Conservation (phyloP, 92 coral and sea anemone species). For the Zoanthus sociatus region DNA sequence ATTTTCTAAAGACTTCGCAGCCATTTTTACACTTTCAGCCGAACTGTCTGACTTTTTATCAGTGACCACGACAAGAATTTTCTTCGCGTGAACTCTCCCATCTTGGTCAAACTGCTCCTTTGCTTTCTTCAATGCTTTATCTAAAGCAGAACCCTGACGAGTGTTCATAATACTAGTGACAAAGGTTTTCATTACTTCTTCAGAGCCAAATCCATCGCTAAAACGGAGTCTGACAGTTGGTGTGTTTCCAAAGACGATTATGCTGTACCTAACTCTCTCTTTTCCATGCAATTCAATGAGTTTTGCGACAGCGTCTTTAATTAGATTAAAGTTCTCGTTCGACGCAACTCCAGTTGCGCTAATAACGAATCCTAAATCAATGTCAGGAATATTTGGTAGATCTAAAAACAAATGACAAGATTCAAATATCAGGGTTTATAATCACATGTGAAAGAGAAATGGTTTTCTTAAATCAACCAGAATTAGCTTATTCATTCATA, state of each 20-base stretch:
- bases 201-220: slow-evolving; percentile 45
- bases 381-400: slow-evolving; percentile 33
- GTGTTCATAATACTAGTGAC: slow-evolving; percentile 66
- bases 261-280: slow-evolving; percentile 45
- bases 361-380: slow-evolving; percentile 59
- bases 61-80: slow-evolving; percentile 48
- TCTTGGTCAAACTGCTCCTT: slow-evolving; percentile 38
- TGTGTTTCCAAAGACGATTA: slow-evolving; percentile 48
- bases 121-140: slow-evolving; percentile 55
- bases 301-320: slow-evolving; percentile 32
- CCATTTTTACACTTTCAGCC: slow-evolving; percentile 30
- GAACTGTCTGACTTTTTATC: slow-evolving; percentile 44
- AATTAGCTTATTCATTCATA: no score
- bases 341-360: slow-evolving; percentile 51
- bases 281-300: slow-evolving; percentile 51
- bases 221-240: slow-evolving; percentile 56
- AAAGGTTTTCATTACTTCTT: slow-evolving; percentile 60
- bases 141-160: slow-evolving; percentile 58
- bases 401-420: slow-evolving; percentile 5
- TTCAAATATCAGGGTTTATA: not conserved
- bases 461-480: no score
- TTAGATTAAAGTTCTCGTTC: slow-evolving; percentile 25
- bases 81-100: slow-evolving; percentile 28
- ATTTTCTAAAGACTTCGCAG: slow-evolving; percentile 31
- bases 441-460: no score